Conservation (phyloP, 35 echinoderm and acorn worm species). For the Chiridota heheva region DNA sequence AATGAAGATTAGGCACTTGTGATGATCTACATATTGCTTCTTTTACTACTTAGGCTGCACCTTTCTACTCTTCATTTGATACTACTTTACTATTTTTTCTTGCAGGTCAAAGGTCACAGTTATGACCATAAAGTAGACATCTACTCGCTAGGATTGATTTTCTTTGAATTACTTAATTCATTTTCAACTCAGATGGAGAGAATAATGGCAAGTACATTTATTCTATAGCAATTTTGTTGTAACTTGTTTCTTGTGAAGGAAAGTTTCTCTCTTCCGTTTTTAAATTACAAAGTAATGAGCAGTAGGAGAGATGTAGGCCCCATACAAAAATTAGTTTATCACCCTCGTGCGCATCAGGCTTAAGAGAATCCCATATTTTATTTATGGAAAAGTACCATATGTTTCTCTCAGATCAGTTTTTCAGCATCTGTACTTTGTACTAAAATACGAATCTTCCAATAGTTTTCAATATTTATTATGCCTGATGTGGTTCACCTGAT, state of each 20-base stretch:
- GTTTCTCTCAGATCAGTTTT: no score
- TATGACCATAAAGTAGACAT: slow-evolving; percentile 97
- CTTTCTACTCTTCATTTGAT: no score
- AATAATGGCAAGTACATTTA: slow-evolving; percentile 47
- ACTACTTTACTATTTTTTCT: slow-evolving; percentile 20
- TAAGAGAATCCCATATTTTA: not conserved
- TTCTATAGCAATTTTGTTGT: not conserved
- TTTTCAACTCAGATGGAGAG: slow-evolving; percentile 90
- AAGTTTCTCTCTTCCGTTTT: not conserved
- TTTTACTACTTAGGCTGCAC: no score
- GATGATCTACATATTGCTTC: no score
- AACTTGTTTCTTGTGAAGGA: no score
- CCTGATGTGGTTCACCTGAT: no score
- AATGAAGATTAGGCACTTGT: no score
- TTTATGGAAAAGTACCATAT: no score
- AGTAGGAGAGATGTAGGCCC: not conserved
- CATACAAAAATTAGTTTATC: not conserved
- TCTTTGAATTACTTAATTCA: slow-evolving; percentile 82
- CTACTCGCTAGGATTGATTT: slow-evolving; percentile 86
- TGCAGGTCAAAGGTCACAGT: slow-evolving; percentile 72
- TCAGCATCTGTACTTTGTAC: no score
- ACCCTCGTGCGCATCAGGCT: not conserved
- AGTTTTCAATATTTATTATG: no score
- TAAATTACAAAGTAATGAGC: not conserved
- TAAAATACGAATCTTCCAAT: no score